A percentile compares a stretch with the other conserved stretches of the same genome.
These are phyloP conservation scores for Cottoperca gobio DNA, from an alignment of 2,797 vertebrate species.

Conservation along the genomic window DNA sequence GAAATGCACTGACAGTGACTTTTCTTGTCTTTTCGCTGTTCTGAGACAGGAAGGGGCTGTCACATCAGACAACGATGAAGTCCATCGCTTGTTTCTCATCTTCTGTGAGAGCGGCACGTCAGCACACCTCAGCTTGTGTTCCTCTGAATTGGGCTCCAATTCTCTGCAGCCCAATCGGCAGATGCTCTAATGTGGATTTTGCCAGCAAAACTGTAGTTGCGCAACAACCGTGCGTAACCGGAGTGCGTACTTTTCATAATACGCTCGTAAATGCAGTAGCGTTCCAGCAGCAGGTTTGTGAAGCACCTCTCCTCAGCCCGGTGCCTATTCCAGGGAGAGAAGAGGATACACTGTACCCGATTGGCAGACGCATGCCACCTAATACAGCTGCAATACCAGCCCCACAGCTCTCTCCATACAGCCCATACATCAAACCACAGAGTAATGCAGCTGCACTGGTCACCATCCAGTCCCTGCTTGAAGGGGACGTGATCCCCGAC, in stretches of 20 bases:
- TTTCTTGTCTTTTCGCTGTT: background rate
- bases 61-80: conserved; percentile 27
- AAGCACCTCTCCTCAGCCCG: background rate
- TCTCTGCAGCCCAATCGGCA: background rate
- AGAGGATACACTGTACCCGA: background rate
- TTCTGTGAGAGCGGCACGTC: conserved; percentile 24
- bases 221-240: background rate
- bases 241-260: background rate
- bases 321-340: background rate
- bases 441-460: background rate
- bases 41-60: background rate
- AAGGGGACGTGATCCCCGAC: conserved; percentile 41
- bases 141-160: background rate
- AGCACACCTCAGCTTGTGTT: conserved; percentile 1
- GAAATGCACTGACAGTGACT: background rate
- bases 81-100: conserved; percentile 11
- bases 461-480: conserved; percentile 25
- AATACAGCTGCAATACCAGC: background rate
- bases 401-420: conserved; percentile 4
- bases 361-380: background rate
- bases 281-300: conserved; percentile 22
- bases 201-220: background rate
- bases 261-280: background rate
- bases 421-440: background rate
- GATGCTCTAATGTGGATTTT: background rate